Evolutionary conservation across 2,888 invertebrate genomes (phyloP).

Genomic region (Eupithecia insigniata): DNA sequence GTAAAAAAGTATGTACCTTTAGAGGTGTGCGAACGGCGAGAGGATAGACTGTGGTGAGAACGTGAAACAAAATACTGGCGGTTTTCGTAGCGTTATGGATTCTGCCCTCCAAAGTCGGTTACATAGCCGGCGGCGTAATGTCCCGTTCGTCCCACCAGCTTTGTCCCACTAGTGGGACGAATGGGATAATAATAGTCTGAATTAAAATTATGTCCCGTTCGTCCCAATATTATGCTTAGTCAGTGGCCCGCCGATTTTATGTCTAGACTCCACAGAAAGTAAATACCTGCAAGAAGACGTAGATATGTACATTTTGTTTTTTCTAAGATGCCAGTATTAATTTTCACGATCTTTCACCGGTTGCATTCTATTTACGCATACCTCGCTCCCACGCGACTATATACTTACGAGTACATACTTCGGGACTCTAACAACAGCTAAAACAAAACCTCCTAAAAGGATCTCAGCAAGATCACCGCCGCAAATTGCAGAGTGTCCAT

Average conservation of each 20-base stretch:
- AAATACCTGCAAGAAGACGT: too few relatives aligned
- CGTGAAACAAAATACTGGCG: neutral
- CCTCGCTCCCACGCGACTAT: neutral
- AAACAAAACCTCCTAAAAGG: neutral
- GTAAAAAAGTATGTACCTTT: too few relatives aligned
- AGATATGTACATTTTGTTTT: neutral
- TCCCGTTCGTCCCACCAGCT: too few relatives aligned
- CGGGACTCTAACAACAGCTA: neutral
- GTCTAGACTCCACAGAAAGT: too few relatives aligned
- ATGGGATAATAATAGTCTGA: too few relatives aligned
- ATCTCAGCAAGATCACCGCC: slow-evolving; percentile 11
- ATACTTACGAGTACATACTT: neutral
- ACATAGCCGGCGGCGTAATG: neutral
- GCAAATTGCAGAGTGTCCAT: slow-evolving; percentile 25
- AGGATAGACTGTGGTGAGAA: neutral
- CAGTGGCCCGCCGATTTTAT: neutral
- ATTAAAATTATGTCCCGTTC: too few relatives aligned
- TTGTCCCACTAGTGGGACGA: too few relatives aligned
- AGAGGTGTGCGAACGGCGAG: neutral
- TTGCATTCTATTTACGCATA: too few relatives aligned
- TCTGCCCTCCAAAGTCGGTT: neutral
- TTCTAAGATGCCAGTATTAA: neutral
- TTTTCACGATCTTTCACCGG: neutral
- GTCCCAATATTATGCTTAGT: too few relatives aligned
- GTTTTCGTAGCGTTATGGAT: neutral